Evolutionary conservation across 2,888 invertebrate species (phyloP).

Genomic region (Tenodera sinensis): DNA sequence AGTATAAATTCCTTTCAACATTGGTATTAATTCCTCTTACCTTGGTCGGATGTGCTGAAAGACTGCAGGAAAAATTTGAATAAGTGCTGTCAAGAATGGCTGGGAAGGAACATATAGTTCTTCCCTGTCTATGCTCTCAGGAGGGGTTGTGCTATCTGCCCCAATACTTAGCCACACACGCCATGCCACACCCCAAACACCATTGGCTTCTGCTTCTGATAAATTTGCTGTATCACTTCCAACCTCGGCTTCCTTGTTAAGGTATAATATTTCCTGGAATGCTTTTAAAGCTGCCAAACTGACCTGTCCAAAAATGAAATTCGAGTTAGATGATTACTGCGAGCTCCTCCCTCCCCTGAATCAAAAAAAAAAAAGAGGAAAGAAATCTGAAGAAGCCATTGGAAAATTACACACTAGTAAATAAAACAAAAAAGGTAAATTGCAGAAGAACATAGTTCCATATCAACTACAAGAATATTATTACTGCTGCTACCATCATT

Average conservation of each 20-base stretch:
- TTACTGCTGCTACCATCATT: no score
- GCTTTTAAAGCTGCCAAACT: slow-evolving; percentile 94
- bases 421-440: no score
- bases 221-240: neutral
- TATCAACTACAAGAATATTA: no score
- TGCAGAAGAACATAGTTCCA: no score
- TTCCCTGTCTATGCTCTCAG: slow-evolving; percentile 40
- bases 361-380: no score
- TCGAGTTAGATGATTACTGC: no score
- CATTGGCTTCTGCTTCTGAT: slow-evolving; percentile 45
- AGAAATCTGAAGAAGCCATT: no score
- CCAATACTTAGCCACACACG: slow-evolving; percentile 86
- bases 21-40: no score
- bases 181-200: slow-evolving; percentile 81
- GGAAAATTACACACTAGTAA: no score
- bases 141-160: slow-evolving; percentile 66
- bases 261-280: slow-evolving; percentile 89
- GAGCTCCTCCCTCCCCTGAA: no score
- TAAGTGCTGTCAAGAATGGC: slow-evolving; percentile 87
- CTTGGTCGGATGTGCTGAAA: slow-evolving; percentile 82
- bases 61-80: slow-evolving; percentile 93
- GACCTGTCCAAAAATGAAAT: slow-evolving; percentile 49
- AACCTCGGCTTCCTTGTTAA: slow-evolving; percentile 52
- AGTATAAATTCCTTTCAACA: neutral
- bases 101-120: slow-evolving; percentile 86